Percentiles rank a stretch among this genome's conserved stretches.
phyloP scores from a whole-genome alignment of 2,797 vertebrate species.

The Astyanax mexicanus region DNA sequence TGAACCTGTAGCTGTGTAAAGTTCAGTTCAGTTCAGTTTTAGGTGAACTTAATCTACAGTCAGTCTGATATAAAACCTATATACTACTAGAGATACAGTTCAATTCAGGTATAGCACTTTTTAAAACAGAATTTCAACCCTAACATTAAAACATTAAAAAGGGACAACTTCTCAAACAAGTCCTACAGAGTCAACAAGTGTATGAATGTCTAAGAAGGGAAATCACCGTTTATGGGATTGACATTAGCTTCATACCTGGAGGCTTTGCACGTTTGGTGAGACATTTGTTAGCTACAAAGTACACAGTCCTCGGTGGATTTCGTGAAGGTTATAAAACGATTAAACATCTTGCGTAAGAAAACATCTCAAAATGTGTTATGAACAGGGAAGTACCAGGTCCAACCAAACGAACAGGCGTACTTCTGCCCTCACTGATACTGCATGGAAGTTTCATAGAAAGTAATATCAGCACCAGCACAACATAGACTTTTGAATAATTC shows the following conservation, averaged over 20 bases:
- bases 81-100: too few relatives aligned
- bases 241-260: not conserved
- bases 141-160: too few relatives aligned
- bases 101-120: too few relatives aligned
- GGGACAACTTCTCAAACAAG: too few relatives aligned
- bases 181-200: too few relatives aligned
- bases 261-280: not conserved
- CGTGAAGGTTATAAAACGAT: slow-evolving; percentile 1
- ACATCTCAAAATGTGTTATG: not conserved
- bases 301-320: not conserved
- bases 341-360: not conserved
- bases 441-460: not conserved
- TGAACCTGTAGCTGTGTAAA: too few relatives aligned
- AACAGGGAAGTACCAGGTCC: not conserved
- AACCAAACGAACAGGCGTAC: not conserved
- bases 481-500: slow-evolving; percentile 59
- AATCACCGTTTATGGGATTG: not conserved
- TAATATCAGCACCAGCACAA: slow-evolving; percentile 25
- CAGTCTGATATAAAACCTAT: too few relatives aligned
- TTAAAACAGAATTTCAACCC: too few relatives aligned
- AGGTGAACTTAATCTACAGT: too few relatives aligned
- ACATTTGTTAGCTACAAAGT: not conserved
- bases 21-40: too few relatives aligned
- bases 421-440: not conserved
- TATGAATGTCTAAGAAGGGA: not conserved